Base-by-base conservation (phyloP, 2,113 vertebrate genomes). In the Perccottus glenii region DNA sequence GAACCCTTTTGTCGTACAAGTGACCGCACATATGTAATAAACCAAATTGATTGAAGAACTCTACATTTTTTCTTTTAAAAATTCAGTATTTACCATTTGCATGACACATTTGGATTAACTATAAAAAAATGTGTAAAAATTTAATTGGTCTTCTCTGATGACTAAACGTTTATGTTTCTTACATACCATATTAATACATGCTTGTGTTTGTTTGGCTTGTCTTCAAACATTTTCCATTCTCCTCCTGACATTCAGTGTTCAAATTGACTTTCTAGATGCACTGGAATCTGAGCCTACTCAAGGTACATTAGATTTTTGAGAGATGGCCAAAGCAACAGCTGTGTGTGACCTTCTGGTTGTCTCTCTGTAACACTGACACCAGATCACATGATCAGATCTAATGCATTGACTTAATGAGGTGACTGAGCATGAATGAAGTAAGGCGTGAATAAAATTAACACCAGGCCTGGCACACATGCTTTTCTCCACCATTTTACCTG, bases 231-330 rank as follows among this genome's bases (percentile, higher is more conserved):
- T 27, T 19, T 36, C 16, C 42, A 16, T 2, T 9, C 46, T 44
- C 46, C 32, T 8, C 47, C 49, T 52, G 19, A 49, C 19, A 3
- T 55, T 48, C 50, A 53, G 59, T 68, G 57, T 15, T 49, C 71
- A 56, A 70, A 59, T 50, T 73, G 44, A 59, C 58, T 16, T 59
- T 56, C 35, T 63, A 4, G 11, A 33, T 77, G 70, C 67, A 36
- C 50, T 27, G 70, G 75, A 78, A 85, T 81, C 74, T 36, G 42
- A 58, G 36, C 15, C 7, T 27, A 59, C 53, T 19, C 62, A 77
- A 76, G 71, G 67, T 84, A 72, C 71, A 78, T 90, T 85, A 87
- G 73, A 16, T 87, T 77, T 27, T 83, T 88, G 77, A 78, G 55
- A 9, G 43, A 40, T 32, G 43, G 82, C 90, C 87, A 90, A 60